Evolutionary conservation across 1,140 invertebrate species (phyloP), one percentile per base, ranked within the genome.

Genomic region (Caenorhabditis brenneri): DNA sequence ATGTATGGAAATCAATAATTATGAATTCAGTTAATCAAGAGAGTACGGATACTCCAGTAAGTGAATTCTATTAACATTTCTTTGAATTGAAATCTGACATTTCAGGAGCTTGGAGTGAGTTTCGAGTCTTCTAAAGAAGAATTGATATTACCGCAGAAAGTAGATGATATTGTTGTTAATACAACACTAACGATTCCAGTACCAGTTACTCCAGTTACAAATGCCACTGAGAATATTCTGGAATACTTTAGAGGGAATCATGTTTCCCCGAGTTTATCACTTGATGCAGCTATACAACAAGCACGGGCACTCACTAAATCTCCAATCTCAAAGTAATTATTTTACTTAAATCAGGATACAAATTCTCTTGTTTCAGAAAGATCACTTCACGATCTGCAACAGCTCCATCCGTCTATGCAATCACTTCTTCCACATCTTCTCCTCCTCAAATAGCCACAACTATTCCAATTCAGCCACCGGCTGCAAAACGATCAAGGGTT

Each of bases 371-470:
- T 33, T 74, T 46, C 36, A 74, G 65, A 74, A 74, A 42, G n/a
- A 42, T 42, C 3, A 39, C 36, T 12, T 24, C 6, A 12, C 36
- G 65, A 9, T 74, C 65, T 10, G 65, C 65, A 12, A 74, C 65
- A 46, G 65, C 65, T 27, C 65, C 65, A 42, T 74, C 65, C 3
- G 65, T 74, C 15, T 74, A 74, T 24, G 65, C 65, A 10, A 74
- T 74, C n/a, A 39, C 65, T n/a, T 74, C 65, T 42, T 74, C 65
- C n/a, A 74, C 65, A 12, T 16, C 65, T 22, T 74, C 65, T 36
- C 65, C 65, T 27, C 65, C 65, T 19, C 65, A 74, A 42, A 22
- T 74, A 2, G n/a, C 65, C n/a, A 74, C n/a, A n/a, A 74, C 65
- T 0, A 31, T 19, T 46, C 65, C 65, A 10, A 74, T 74, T 12